Conservation (phyloP, 2,113 vertebrate genomes). For the Silurus asotus region DNA sequence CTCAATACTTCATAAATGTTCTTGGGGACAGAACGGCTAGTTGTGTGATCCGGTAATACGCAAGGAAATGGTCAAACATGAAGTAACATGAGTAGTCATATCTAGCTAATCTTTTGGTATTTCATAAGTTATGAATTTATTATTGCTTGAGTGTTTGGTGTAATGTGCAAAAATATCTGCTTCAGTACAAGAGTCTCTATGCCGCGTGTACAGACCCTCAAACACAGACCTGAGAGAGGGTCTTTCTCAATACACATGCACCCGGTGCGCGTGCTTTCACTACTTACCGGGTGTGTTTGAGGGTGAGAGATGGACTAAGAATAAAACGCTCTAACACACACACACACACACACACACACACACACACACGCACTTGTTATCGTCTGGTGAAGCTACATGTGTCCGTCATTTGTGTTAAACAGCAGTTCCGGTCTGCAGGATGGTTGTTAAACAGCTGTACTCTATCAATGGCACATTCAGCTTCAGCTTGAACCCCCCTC, state of each 20-base stretch:
- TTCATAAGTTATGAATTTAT: no score
- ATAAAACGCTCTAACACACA: no score
- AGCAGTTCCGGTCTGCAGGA: background rate
- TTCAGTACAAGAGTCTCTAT: no score
- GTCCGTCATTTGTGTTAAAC: background rate
- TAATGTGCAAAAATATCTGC: no score
- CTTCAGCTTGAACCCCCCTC: background rate
- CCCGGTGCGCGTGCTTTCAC: background rate
- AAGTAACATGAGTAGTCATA: no score
- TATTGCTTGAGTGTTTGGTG: no score
- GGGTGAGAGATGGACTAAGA: no score
- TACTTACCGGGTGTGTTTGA: background rate
- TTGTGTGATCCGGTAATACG: background rate
- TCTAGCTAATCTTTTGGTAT: no score
- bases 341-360: no score
- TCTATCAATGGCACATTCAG: background rate
- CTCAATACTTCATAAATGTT: background rate
- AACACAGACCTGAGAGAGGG: no score
- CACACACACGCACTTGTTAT: background rate
- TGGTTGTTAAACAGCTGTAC: background rate
- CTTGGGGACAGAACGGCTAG: background rate
- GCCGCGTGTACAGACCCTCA: no score
- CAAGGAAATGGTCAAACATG: background rate
- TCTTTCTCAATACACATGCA: background rate
- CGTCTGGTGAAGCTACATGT: background rate